Evolutionary conservation across 1,140 invertebrate species (phyloP), one percentile per base, ranked within the genome.

Genomic region (Holcopasites calliopsidis): DNA sequence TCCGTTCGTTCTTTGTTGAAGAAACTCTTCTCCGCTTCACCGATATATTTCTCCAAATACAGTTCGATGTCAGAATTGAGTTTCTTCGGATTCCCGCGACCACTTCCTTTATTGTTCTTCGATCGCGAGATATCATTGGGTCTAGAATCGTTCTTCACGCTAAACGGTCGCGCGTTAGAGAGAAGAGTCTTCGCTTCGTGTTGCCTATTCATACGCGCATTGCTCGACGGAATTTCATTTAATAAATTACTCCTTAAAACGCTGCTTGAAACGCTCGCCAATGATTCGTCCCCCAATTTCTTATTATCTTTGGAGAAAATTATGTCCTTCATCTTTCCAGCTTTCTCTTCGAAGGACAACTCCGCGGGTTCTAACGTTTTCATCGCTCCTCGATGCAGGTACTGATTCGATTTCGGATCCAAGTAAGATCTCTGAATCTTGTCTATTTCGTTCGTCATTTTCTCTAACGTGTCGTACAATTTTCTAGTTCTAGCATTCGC

Each of bases 401-500:
- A 60, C 44, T 54, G 47, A 55, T 80, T 77, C 10, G 73, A 52
- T 10, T 50, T 76, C 2, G 77, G 35, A 58, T 73, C 21, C 26
- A 42, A 40, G 8, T 76, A 79, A 0, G 42, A 58, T 47, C 10
- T 69, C 28, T 86, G 77, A n/a, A 84, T 69, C 23, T 50, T 79
- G 13, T 85, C 57, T 26, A 79, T 57, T 1, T 85, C 52, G 0
- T 28, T 23, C 2, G 72, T 77, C 52, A 83, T 68, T 10, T 64
- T 80, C 16, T 81, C 74, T 4, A 86, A n/a, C 0, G 58, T 78
- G 1, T 85, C 68, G 28, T 83, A 80, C 4, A 86, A 60, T 35
- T 83, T 79, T 55, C 50, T 83, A 28, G 62, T 70, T 26, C 35
- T 52, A 1, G 13, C 11, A 23, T 47, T 73, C 1, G 8, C n/a